A percentile compares a stretch with the other conserved stretches of the same genome.
phyloP scores from a whole-genome alignment of 2,888 invertebrate genomes.

The Lissocephala sabroskyi region DNA sequence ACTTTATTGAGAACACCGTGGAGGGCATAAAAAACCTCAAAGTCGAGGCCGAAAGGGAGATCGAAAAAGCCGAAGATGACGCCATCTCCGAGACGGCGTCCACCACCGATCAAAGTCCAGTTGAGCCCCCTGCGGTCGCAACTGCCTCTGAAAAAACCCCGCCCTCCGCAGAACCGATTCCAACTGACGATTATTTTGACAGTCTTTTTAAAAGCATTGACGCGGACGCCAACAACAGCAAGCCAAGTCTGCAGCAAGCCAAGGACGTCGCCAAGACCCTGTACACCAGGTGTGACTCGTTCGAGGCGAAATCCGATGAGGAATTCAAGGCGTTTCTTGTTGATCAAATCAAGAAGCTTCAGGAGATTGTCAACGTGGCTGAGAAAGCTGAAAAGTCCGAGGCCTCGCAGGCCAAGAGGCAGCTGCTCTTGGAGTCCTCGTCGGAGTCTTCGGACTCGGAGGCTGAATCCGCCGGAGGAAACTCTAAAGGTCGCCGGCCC shows the following conservation, averaged over 20 bases:
- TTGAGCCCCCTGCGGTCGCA: no score
- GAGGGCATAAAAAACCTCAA: slow-evolving; percentile 25
- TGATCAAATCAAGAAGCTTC: slow-evolving; percentile 38
- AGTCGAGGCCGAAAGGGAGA: slow-evolving; percentile 9
- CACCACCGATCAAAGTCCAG: background rate
- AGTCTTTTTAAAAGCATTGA: slow-evolving; percentile 25
- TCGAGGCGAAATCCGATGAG: slow-evolving; percentile 23
- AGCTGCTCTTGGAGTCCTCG: slow-evolving; percentile 30
- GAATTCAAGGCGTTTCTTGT: slow-evolving; percentile 42
- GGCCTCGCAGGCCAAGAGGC: slow-evolving; percentile 44
- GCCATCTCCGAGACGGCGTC: no score
- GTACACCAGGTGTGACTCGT: slow-evolving; percentile 41
- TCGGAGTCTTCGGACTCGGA: slow-evolving; percentile 36
- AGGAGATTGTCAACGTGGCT: slow-evolving; percentile 21
- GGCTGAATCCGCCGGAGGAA: slow-evolving; percentile 1
- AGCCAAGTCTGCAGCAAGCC: slow-evolving; percentile 25
- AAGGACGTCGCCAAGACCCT: slow-evolving; percentile 45
- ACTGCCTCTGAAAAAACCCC: background rate
- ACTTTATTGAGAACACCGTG: slow-evolving; percentile 42
- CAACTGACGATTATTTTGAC: slow-evolving; percentile 41
- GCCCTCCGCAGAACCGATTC: slow-evolving; percentile 26
- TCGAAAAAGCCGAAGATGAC: background rate
- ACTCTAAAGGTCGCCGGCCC: background rate
- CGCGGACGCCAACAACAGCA: slow-evolving; percentile 8
- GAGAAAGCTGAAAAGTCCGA: slow-evolving; percentile 37